phyloP scores from a whole-genome alignment of 2,797 vertebrate genomes.

The Hydrocynus forskahlii region DNA sequence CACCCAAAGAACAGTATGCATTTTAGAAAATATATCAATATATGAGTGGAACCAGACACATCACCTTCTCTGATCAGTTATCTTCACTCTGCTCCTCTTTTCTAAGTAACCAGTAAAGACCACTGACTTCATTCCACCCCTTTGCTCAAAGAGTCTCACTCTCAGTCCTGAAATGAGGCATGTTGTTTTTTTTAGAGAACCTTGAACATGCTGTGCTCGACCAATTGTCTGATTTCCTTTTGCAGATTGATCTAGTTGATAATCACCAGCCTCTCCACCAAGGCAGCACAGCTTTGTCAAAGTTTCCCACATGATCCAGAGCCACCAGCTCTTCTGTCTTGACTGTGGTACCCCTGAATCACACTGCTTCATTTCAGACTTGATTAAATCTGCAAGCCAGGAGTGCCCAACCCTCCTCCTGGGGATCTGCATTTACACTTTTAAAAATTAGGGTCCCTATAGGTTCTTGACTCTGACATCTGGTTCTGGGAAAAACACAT shows the following conservation, averaged over 20 bases:
- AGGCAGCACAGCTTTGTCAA: constrained; percentile 8
- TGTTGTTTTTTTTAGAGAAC: background rate
- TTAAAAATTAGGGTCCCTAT: too few species aligned
- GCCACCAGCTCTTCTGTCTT: background rate
- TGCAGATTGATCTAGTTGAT: constrained; percentile 44
- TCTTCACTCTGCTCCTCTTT: background rate
- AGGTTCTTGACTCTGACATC: background rate
- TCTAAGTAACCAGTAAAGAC: too few species aligned
- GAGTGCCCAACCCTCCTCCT: background rate
- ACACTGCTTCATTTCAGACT: background rate
- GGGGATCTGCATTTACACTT: too few species aligned
- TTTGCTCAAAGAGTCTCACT: background rate
- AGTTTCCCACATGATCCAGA: constrained; percentile 4
- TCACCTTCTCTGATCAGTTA: too few species aligned
- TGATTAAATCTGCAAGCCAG: background rate
- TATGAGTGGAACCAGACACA: too few species aligned
- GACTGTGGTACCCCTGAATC: background rate
- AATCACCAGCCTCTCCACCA: constrained; percentile 23
- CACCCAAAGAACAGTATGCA: too few species aligned
- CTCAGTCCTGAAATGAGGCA: background rate
- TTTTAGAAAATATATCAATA: too few species aligned
- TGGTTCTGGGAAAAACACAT: background rate
- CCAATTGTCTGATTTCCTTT: constrained; percentile 45
- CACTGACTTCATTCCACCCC: background rate
- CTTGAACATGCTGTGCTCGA: constrained; percentile 29